Evolutionary conservation across 2,113 vertebrate genomes (phyloP), one percentile per base, ranked within the genome.

Genomic region (Oreochromis aureus): DNA sequence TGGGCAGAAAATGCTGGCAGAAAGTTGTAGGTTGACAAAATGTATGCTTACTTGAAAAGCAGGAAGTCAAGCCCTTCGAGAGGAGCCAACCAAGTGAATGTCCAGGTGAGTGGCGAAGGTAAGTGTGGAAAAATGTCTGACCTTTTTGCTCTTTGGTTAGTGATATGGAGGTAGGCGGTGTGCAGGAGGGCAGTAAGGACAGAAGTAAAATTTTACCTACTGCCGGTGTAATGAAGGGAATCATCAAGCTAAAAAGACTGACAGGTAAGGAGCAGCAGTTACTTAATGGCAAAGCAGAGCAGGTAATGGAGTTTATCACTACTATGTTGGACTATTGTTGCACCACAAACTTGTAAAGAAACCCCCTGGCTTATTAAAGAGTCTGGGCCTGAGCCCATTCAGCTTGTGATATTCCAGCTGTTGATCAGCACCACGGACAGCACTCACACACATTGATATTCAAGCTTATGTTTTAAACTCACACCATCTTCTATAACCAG

Each of bases 181-280:
- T n/a, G 53, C 3, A 54, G 19, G 53, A 54, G 53, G 53, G 53
- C 53, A 55, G 53, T n/a, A 1, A 22, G 10, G 53, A 22, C n/a
- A 22, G 1, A 54, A 1, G 3, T 54, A 54, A 54, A 6, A 10
- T 54, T 54, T 10, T 54, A 54, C 19, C 0, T n/a, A 10, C 1
- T 54, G 51, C 19, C 18, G 0, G 9, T 54, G 53, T 3, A 10
- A 54, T n/a, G 9, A 54, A 2, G 0, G 51, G 2, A 1, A 54
- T 54, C 2, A 11, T 54, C 0, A 0, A 54, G 51, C 19, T n/a
- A 0, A 22, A 54, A 22, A 54, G 53, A 54, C 53, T 22, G 53
- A 22, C 53, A 22, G 53, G 10, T 0, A 55, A 55, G 10, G n/a
- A 55, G 10, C n/a, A 55, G n/a, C 53, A 54, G 53, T 54, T 54